Base-by-base conservation (phyloP, 2,888 invertebrate genomes). In the Frankliniella fusca region DNA sequence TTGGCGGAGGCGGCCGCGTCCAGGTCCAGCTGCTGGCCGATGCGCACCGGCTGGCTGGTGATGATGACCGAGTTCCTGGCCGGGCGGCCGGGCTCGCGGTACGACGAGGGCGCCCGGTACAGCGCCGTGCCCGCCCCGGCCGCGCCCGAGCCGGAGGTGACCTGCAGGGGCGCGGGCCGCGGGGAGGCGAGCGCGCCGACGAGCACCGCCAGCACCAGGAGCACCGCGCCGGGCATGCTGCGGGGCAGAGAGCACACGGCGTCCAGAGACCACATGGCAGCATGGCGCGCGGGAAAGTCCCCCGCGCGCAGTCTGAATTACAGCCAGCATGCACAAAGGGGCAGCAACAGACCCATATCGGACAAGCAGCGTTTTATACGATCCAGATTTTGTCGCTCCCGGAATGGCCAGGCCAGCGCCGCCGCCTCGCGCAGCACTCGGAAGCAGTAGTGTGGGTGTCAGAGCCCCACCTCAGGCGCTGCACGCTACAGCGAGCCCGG, bases 11-110 rank as follows among this genome's bases (percentile, higher is more conserved):
- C n/a, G 23, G 23, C 70, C 70, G 70, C 2, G 54, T 54, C 70
- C 70, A 70, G 70, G 70, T 23, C 23, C 1, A 70, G 70, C 70
- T 70, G 70, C 70, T 70, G 70, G 23, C 70, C 70, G 70, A 70
- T 70, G 70, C 70, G 70, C 70, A 70, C 70, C 70, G 70, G 70
- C 70, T 70, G 70, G 70, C 70, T 70, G 23, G 70, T 70, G 70
- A 70, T 70, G 70, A 70, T 70, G 70, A 70, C 70, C 23, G 70
- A 70, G 70, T 23, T 70, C 70, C 70, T 70, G 70, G 70, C 23
- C n/a, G 70, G 70, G 8, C 70, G 70, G 70, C 70, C 70, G 23
- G 70, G 70, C 70, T 70, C 70, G 23, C 70, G 70, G 70, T 70
- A 70, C 70, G 70, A 9, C 23, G 70, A 70, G 23, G 70, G 70